A percentile compares a stretch with the other conserved stretches of the same genome.
Evolutionary conservation across 2,113 vertebrate species (phyloP).

Genomic region (Myxocyprinus asiaticus): DNA sequence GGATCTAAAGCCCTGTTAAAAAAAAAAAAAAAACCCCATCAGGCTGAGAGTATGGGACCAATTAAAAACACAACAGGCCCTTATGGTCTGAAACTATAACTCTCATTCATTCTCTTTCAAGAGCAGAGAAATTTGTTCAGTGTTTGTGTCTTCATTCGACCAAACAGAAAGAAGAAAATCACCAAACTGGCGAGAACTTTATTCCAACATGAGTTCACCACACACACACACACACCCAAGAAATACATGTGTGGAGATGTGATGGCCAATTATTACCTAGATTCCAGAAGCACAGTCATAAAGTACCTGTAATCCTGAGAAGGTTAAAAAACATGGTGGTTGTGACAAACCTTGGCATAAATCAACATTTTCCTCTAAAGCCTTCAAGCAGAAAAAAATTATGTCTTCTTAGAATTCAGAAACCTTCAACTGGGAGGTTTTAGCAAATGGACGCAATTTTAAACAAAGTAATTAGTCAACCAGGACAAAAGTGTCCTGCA

Average conservation of each 20-base stretch:
- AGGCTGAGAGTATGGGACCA: conserved; percentile 69
- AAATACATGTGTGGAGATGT: neutral
- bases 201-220: neutral
- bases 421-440: neutral
- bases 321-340: neutral
- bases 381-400: conserved; percentile 5
- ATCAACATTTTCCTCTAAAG: neutral
- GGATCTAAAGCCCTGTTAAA: conserved; percentile 54
- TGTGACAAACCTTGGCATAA: neutral
- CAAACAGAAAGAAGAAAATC: neutral
- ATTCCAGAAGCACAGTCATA: conserved; percentile 7
- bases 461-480: neutral
- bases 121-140: neutral
- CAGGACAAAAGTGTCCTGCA: neutral
- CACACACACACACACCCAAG: neutral
- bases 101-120: conserved; percentile 3
- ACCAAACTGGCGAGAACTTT: too few species aligned
- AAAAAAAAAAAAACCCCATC: conserved; percentile 30
- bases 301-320: conserved; percentile 15
- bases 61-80: conserved; percentile 55
- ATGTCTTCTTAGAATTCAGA: neutral
- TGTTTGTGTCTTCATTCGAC: neutral
- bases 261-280: conserved; percentile 27
- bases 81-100: neutral
- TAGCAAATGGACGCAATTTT: neutral